A percentile compares a stretch with the other conserved stretches of the same genome.
phyloP scores from a whole-genome alignment of 2,888 invertebrate genomes.

The Zhuqinia jingwanae region DNA sequence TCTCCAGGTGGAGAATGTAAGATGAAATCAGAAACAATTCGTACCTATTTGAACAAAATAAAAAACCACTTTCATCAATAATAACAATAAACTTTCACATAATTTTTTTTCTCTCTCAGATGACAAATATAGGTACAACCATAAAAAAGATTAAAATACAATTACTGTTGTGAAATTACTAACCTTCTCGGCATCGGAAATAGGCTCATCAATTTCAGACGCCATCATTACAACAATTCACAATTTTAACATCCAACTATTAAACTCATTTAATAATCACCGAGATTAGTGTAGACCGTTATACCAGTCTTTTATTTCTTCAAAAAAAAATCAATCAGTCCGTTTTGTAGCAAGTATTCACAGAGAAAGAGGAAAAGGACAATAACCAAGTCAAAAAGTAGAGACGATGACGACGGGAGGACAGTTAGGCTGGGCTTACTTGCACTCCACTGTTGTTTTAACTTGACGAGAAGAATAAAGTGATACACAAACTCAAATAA shows the following conservation, averaged over 20 bases:
- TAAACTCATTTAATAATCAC: slow-evolving; percentile 13
- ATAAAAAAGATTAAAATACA: too few species aligned
- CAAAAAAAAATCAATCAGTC: too few species aligned
- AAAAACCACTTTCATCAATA: neutral
- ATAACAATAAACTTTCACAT: too few species aligned
- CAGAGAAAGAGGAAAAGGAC: neutral
- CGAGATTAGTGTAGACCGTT: neutral
- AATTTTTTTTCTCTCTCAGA: too few species aligned
- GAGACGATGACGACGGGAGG: too few species aligned
- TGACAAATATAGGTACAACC: too few species aligned
- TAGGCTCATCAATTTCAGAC: slow-evolving; percentile 80
- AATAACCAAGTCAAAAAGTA: slow-evolving; percentile 3
- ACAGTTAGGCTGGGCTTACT: too few species aligned
- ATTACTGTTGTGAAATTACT: too few species aligned
- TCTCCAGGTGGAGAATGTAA: slow-evolving; percentile 99
- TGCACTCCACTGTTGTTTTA: neutral
- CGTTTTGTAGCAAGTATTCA: too few species aligned
- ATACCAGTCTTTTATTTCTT: neutral
- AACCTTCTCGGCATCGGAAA: slow-evolving; percentile 80
- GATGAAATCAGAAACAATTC: slow-evolving; percentile 99
- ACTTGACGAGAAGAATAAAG: neutral
- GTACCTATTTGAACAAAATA: slow-evolving; percentile 83
- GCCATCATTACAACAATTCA: slow-evolving; percentile 75
- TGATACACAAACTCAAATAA: slow-evolving; percentile 31
- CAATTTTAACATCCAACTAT: slow-evolving; percentile 9